Percentiles rank a stretch among this genome's conserved stretches.
These are phyloP conservation scores for Stenodema calcarata DNA, from an alignment of 2,888 invertebrate genomes.

Conservation along the genomic window DNA sequence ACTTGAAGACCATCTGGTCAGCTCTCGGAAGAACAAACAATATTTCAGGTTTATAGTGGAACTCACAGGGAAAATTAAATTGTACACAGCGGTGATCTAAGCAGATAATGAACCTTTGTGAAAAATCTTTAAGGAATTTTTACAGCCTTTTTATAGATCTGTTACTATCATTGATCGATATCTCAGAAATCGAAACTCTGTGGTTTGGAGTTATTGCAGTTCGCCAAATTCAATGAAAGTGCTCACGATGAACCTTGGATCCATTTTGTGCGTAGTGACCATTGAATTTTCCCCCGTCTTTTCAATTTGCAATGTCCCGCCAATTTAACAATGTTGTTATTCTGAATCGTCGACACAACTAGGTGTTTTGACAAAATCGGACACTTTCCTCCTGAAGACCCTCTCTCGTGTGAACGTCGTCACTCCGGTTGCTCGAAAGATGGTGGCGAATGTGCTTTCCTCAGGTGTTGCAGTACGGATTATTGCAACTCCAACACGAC, in stretches of 20 bases:
- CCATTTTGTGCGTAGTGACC: background rate
- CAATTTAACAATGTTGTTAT: background rate
- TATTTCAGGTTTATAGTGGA: too few species aligned
- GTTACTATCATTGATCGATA: too few species aligned
- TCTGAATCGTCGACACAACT: background rate
- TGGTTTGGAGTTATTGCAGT: too few species aligned
- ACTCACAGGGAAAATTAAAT: too few species aligned
- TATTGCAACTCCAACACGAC: slow-evolving; percentile 27
- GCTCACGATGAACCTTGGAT: background rate
- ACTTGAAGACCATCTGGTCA: too few species aligned
- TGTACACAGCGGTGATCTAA: too few species aligned
- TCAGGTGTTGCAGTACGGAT: slow-evolving; percentile 42
- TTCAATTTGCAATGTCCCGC: background rate
- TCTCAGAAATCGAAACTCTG: too few species aligned
- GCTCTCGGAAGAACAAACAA: too few species aligned
- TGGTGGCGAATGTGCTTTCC: background rate
- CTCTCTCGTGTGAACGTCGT: slow-evolving; percentile 34
- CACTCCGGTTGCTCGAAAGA: background rate
- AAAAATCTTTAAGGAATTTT: too few species aligned
- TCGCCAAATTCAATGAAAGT: too few species aligned
- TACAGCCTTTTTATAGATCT: too few species aligned
- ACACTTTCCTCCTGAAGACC: slow-evolving; percentile 52
- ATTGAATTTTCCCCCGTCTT: background rate
- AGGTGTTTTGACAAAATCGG: slow-evolving; percentile 51
- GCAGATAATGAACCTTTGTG: too few species aligned